Percentiles rank a stretch among this genome's conserved stretches.
These are phyloP conservation scores for Porites evermanni DNA, from an alignment of 92 coral and sea anemone genomes.

Conservation along the genomic window DNA sequence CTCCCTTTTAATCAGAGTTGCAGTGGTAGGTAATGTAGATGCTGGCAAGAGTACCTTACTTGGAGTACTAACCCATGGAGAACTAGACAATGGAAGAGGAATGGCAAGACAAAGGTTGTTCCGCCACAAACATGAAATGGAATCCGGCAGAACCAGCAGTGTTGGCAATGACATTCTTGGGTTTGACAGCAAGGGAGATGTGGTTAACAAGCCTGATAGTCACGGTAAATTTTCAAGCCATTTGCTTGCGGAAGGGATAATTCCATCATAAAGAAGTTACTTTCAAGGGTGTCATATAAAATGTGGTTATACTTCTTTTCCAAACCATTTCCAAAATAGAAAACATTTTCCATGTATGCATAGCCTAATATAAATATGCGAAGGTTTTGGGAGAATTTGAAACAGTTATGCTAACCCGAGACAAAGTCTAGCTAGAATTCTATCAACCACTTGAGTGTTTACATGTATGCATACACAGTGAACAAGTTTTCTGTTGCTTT, in stretches of 20 bases:
- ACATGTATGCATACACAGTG: too few relatives aligned
- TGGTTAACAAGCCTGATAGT: slow-evolving; percentile 90
- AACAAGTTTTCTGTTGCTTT: too few relatives aligned
- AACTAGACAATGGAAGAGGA: slow-evolving; percentile 98
- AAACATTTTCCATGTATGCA: too few relatives aligned
- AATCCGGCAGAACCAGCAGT: slow-evolving; percentile 97
- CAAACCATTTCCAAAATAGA: too few relatives aligned
- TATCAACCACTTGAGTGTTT: too few relatives aligned
- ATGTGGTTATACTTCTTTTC: too few relatives aligned
- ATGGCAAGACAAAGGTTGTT: slow-evolving; percentile 94
- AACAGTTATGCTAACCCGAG: too few relatives aligned
- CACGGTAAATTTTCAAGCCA: slow-evolving; percentile 71
- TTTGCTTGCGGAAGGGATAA: not conserved
- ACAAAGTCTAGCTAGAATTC: too few relatives aligned
- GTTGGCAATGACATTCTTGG: slow-evolving; percentile 99
- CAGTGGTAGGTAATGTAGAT: slow-evolving; percentile 99
- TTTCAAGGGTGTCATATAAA: too few relatives aligned
- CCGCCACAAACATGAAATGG: slow-evolving; percentile 99
- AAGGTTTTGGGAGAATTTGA: too few relatives aligned
- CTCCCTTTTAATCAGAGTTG: slow-evolving; percentile 69
- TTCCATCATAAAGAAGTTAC: too few relatives aligned
- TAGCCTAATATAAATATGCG: too few relatives aligned
- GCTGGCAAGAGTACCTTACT: slow-evolving; percentile 98
- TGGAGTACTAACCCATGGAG: slow-evolving; percentile 98
- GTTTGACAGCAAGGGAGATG: slow-evolving; percentile 96